Conservation (phyloP, 2,797 vertebrate genomes). For the Falco novaeseelandiae region DNA sequence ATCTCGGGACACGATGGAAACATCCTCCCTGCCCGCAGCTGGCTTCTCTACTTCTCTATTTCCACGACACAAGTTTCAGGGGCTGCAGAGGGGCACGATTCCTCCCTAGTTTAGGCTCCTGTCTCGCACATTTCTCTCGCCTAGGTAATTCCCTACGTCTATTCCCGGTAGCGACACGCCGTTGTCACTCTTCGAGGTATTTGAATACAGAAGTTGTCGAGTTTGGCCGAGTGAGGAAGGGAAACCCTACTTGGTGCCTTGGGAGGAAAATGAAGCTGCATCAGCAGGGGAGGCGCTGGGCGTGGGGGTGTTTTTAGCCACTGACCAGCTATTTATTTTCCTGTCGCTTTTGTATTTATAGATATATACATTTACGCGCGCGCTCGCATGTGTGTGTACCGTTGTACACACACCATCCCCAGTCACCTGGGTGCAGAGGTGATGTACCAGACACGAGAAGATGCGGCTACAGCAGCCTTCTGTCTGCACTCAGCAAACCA, state of each 20-base stretch:
- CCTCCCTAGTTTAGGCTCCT: not conserved
- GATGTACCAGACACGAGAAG: not conserved
- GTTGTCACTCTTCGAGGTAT: not conserved
- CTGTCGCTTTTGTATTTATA: not conserved
- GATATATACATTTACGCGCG: fast-evolving
- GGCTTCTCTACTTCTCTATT: not conserved
- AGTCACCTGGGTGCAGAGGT: not conserved
- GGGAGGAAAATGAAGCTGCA: not conserved
- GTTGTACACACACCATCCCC: not conserved
- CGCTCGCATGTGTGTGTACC: not conserved
- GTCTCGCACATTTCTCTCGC: not conserved
- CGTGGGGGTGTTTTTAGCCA: not conserved
- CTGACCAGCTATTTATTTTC: not conserved
- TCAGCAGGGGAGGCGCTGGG: not conserved
- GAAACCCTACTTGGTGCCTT: not conserved
- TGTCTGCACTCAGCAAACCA: not conserved
- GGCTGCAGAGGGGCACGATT: not conserved
- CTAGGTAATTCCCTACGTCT: not conserved
- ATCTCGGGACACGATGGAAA: slow-evolving; percentile 34
- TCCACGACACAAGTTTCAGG: not conserved
- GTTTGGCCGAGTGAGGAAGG: not conserved
- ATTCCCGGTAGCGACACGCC: not conserved
- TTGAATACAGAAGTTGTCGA: not conserved
- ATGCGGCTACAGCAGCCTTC: not conserved
- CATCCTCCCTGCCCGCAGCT: not conserved